phyloP scores from a whole-genome alignment of 2,113 vertebrate genomes.

The Sturnus vulgaris region DNA sequence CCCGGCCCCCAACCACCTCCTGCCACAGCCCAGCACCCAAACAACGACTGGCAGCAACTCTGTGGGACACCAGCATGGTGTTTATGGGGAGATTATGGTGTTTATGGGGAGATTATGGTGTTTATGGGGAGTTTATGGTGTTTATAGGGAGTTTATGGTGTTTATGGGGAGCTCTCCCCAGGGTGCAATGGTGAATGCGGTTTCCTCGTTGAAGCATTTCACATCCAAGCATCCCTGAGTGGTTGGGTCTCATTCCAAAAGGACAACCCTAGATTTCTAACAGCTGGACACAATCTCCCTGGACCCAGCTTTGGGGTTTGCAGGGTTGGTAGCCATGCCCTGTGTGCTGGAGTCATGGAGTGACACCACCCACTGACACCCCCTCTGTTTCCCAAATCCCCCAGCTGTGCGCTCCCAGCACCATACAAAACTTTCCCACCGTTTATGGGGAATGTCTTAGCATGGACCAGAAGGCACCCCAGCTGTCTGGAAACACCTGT shows the following conservation, averaged over 20 bases:
- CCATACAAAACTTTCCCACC: neutral
- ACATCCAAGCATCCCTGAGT: neutral
- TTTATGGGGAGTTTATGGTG: fast-evolving
- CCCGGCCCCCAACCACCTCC: neutral
- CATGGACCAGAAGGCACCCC: fast-evolving
- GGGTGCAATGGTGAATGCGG: fast-evolving
- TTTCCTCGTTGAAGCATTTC: neutral
- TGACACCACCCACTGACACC: neutral
- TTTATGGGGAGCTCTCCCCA: fast-evolving
- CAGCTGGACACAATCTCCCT: too few species aligned
- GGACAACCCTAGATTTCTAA: neutral
- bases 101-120: fast-evolving
- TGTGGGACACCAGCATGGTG: fast-evolving
- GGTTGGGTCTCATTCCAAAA: neutral
- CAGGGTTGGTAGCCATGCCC: neutral
- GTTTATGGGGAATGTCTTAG: fast-evolving
- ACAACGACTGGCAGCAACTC: fast-evolving
- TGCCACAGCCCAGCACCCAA: neutral
- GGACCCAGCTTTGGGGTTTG: neutral
- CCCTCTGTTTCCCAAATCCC: neutral
- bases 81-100: fast-evolving
- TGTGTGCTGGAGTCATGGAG: fast-evolving
- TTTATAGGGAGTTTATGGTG: fast-evolving
- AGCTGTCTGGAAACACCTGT: too few species aligned
- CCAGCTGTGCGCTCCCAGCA: neutral